Conservation (phyloP, 2,797 vertebrate genomes). For the Trematomus bernacchii region DNA sequence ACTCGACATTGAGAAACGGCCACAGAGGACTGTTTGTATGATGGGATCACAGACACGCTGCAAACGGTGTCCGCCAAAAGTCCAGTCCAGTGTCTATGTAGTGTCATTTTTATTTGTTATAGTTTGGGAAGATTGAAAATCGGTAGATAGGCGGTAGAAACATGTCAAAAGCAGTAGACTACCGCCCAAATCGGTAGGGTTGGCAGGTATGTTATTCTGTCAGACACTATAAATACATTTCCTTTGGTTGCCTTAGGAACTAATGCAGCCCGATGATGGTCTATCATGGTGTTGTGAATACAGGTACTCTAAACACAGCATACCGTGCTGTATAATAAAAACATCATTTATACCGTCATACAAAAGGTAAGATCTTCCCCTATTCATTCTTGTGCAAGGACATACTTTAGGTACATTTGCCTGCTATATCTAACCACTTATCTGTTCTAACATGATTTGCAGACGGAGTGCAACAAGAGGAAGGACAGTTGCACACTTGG, state of each 20-base stretch:
- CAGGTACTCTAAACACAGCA: neutral
- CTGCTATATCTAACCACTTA: neutral
- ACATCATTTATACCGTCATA: too few species aligned
- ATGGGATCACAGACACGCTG: too few species aligned
- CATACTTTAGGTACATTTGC: neutral
- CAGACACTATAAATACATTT: neutral
- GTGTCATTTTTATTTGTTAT: too few species aligned
- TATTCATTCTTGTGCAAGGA: neutral
- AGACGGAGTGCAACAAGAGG: slow-evolving; percentile 1
- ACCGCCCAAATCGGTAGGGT: too few species aligned
- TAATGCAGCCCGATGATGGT: slow-evolving; percentile 19
- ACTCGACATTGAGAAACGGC: too few species aligned
- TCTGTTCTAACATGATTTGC: slow-evolving; percentile 1
- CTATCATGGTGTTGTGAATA: neutral
- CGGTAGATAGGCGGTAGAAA: too few species aligned
- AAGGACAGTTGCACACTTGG: neutral
- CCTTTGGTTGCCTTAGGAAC: slow-evolving; percentile 25
- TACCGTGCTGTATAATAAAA: too few species aligned
- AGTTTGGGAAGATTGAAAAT: too few species aligned
- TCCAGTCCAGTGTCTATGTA: too few species aligned
- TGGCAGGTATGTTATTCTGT: neutral
- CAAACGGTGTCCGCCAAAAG: neutral
- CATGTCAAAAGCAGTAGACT: too few species aligned
- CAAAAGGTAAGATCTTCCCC: neutral
- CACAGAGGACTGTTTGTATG: too few species aligned